These are phyloP conservation scores for Papilio aristodemus DNA, from an alignment of 1,140 invertebrate genomes.

Conservation along the genomic window DNA sequence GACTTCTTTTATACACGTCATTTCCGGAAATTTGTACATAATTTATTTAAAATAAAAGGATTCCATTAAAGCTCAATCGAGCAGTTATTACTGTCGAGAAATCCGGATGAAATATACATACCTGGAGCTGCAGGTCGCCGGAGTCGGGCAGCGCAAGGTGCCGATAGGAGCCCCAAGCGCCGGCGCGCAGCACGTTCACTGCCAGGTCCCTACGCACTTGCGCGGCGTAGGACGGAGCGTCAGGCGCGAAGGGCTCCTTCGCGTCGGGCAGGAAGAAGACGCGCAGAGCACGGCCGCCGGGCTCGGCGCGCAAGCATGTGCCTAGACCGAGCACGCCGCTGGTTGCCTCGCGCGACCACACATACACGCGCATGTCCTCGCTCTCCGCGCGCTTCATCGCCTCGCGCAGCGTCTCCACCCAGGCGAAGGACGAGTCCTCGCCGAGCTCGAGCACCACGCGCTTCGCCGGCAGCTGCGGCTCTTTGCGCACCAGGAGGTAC, in stretches of 20 bases:
- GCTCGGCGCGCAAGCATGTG: slow-evolving; percentile 93
- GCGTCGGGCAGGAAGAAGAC: slow-evolving; percentile 86
- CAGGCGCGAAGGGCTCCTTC: slow-evolving; percentile 83
- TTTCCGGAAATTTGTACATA: too few relatives aligned
- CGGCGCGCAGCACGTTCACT: slow-evolving; percentile 90
- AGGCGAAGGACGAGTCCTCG: slow-evolving; percentile 86
- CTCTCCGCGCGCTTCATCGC: slow-evolving; percentile 83
- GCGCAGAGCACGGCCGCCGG: slow-evolving; percentile 88
- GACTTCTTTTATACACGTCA: too few relatives aligned
- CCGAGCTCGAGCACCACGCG: slow-evolving; percentile 82
- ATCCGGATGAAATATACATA: too few relatives aligned
- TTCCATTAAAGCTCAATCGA: too few relatives aligned
- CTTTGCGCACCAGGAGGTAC: slow-evolving; percentile 83
- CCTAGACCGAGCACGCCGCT: slow-evolving; percentile 93
- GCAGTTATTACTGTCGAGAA: too few relatives aligned
- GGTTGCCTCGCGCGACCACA: slow-evolving; percentile 78
- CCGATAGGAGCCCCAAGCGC: slow-evolving; percentile 91
- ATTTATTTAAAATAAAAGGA: too few relatives aligned
- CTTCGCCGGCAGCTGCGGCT: slow-evolving; percentile 55
- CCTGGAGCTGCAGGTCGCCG: slow-evolving; percentile 82
- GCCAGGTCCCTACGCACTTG: slow-evolving; percentile 89
- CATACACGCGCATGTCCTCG: slow-evolving; percentile 83
- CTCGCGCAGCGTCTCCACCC: slow-evolving; percentile 91
- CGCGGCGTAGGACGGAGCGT: slow-evolving; percentile 80
- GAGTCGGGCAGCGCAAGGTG: slow-evolving; percentile 86